Percentiles rank a stretch among this genome's conserved stretches.
Conservation (phyloP, 2,113 vertebrate genomes). For the Epinephelus lanceolatus region DNA sequence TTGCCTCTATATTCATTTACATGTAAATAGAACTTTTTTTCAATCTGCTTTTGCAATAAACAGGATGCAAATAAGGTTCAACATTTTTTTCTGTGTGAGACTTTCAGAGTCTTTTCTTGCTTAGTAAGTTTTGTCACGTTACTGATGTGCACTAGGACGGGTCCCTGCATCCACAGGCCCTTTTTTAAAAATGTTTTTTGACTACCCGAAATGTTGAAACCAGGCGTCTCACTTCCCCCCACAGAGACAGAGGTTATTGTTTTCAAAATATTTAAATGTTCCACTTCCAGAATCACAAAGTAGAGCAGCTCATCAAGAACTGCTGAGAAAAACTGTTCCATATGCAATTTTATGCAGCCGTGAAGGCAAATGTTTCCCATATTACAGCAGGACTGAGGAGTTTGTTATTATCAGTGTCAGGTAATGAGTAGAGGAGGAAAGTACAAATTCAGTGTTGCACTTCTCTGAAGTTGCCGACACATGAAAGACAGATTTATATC, state of each 20-base stretch:
- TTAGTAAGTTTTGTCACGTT: neutral
- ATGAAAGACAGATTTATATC: neutral
- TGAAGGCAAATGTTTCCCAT: neutral
- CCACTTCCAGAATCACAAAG: slow-evolving; percentile 11
- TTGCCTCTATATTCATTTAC: slow-evolving; percentile 28
- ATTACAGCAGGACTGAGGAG: neutral
- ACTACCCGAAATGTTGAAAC: neutral
- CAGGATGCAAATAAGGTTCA: neutral
- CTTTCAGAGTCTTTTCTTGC: neutral
- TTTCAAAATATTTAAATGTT: slow-evolving; percentile 32
- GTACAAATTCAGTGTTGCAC: neutral
- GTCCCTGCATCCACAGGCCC: neutral
- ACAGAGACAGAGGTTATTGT: slow-evolving; percentile 6
- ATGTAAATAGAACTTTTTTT: slow-evolving; percentile 24
- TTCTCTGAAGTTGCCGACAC: neutral
- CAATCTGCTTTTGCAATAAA: neutral
- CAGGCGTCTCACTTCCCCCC: neutral
- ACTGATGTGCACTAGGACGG: neutral
- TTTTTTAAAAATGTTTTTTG: neutral
- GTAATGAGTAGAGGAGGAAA: neutral
- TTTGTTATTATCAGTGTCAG: neutral
- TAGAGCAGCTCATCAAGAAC: neutral
- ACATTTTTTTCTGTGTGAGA: neutral
- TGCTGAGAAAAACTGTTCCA: slow-evolving; percentile 7
- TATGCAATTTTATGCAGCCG: neutral